Evolutionary conservation across 2,113 vertebrate genomes (phyloP), one percentile per base, ranked within the genome.

Genomic region (Panthera uncia): DNA sequence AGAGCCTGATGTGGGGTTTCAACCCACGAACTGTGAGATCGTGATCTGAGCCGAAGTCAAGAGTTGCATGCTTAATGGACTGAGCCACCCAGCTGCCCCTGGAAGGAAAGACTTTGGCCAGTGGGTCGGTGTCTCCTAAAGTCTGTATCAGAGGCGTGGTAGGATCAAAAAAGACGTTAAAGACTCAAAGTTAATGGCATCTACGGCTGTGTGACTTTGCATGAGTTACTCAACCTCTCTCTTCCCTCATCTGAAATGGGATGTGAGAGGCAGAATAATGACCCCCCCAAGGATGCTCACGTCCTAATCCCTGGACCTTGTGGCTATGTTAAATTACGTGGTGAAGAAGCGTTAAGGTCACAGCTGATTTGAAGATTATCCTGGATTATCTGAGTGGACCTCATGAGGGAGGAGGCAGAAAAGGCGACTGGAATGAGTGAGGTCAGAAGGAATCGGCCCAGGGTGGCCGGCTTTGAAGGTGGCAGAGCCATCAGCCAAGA

Each of bases 371-470:
- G 23, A n/a, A 50, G 19, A 13, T 9, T 5, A 19, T 38, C n/a
- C 36, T 19, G 29, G 41, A 18, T 57, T 15, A 3, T 33, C 3
- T 2, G 1, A 14, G 12, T n/a, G n/a, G 41, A 7, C 45, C 41
- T 31, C 18, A 9, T 12, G 23, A 65, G 45, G 52, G 68, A 21
- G 82, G 48, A 61, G n/a, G n/a, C 74, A 27, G 55, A 52, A 38
- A 33, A 61, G 48, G 65, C 57, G 41, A 23, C 12, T 5, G 27
- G 66, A 68, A 23, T 4, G 52, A 38, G 55, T 10, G 1, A 9
- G 2, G 5, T 15, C 21, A 8, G 27, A 12, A 63, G 65, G 16
- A 78, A 0, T 38, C 45, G 7, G 4, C 61, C 5, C 0, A 0
- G 38, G 4, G 18, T 31, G 63, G 11, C 41, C n/a, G 27, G n/a